Evolutionary conservation across 2,888 invertebrate species (phyloP).

Genomic region (Acanthococcus lagerstroemiae): DNA sequence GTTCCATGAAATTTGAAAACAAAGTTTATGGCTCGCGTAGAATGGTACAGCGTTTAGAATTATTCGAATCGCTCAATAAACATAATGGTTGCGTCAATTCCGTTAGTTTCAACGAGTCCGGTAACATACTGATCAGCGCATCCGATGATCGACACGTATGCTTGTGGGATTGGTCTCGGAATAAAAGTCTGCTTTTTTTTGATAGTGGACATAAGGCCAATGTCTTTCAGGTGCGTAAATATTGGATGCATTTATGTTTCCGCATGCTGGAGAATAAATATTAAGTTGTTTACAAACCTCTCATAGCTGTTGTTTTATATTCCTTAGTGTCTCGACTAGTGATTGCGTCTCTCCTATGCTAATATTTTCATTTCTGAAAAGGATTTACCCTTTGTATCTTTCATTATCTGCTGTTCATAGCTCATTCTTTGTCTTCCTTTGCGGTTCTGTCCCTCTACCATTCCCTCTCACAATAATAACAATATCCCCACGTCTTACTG

Average conservation of each 20-base stretch:
- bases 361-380: too few relatives aligned
- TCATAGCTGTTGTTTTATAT: too few relatives aligned
- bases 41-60: conserved; percentile 68
- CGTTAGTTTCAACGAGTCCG: conserved; percentile 74
- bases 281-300: neutral
- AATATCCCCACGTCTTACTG: too few relatives aligned
- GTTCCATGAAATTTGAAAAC: conserved; percentile 49
- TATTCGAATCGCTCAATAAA: conserved; percentile 62
- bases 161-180: conserved; percentile 83
- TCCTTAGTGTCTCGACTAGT: too few relatives aligned
- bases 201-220: conserved; percentile 76
- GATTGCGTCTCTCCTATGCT: too few relatives aligned
- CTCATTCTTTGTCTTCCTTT: too few relatives aligned
- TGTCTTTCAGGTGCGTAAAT: conserved; percentile 69
- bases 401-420: too few relatives aligned
- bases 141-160: conserved; percentile 81
- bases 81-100: conserved; percentile 89
- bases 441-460: too few relatives aligned
- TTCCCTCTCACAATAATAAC: too few relatives aligned
- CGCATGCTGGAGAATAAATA: too few relatives aligned
- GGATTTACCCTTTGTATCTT: too few relatives aligned
- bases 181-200: conserved; percentile 54
- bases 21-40: conserved; percentile 72
- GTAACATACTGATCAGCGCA: conserved; percentile 70
- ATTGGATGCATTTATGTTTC: too few relatives aligned